A percentile compares a stretch with the other conserved stretches of the same genome.
Conservation (phyloP, 2,797 vertebrate genomes). For the Amblyraja radiata region DNA sequence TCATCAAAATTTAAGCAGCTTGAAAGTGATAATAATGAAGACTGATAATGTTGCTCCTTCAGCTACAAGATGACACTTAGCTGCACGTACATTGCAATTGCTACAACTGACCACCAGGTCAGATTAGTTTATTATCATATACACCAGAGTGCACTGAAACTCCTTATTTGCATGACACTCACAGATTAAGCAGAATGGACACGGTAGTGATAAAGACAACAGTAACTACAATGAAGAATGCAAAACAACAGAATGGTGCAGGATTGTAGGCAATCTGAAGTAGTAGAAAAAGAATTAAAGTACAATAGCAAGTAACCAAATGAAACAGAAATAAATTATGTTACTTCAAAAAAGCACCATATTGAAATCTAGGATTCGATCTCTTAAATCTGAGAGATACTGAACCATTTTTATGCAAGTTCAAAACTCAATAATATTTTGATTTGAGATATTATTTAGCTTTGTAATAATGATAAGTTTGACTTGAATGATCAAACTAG, state of each 20-base stretch:
- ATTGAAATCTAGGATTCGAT: not conserved
- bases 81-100: not conserved
- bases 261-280: too few relatives aligned
- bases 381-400: not conserved
- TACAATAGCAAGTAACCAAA: too few relatives aligned
- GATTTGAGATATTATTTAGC: not conserved
- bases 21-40: not conserved
- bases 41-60: not conserved
- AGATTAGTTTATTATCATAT: too few relatives aligned
- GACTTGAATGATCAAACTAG: not conserved
- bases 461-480: not conserved
- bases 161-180: too few relatives aligned
- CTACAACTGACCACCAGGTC: not conserved
- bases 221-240: too few relatives aligned
- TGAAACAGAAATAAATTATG: not conserved
- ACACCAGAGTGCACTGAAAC: too few relatives aligned
- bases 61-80: not conserved
- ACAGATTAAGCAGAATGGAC: too few relatives aligned
- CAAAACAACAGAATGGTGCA: too few relatives aligned
- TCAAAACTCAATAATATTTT: not conserved
- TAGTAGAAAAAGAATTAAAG: not conserved
- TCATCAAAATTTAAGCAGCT: too few relatives aligned
- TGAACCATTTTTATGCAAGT: not conserved
- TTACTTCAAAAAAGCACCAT: not conserved
- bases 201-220: too few relatives aligned